These are phyloP conservation scores for Cyaniris semiargus DNA, from an alignment of 2,888 invertebrate genomes.

Conservation along the genomic window DNA sequence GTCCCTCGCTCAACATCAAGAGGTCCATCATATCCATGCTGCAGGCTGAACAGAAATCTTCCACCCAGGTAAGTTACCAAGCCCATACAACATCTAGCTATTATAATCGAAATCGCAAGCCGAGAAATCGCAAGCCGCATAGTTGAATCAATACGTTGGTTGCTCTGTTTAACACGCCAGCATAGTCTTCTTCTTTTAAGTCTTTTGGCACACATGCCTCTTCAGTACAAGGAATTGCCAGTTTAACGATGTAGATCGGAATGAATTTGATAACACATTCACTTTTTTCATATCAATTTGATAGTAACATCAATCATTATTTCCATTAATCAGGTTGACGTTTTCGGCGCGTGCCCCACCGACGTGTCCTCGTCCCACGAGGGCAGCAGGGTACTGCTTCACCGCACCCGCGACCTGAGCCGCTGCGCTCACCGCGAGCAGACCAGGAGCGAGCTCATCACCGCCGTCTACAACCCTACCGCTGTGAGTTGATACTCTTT, in stretches of 20 bases:
- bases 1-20: slow-evolving; percentile 93
- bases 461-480: slow-evolving; percentile 71
- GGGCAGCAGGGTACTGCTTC: slow-evolving; percentile 78
- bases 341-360: slow-evolving; percentile 92
- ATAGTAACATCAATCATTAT: not conserved
- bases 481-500: slow-evolving; percentile 68
- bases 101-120: too few relatives aligned
- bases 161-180: too few relatives aligned
- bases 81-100: too few relatives aligned
- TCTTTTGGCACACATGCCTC: too few relatives aligned
- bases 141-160: too few relatives aligned
- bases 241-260: too few relatives aligned
- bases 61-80: slow-evolving; percentile 59
- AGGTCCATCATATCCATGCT: slow-evolving; percentile 91
- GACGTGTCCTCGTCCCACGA: slow-evolving; percentile 81
- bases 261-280: too few relatives aligned
- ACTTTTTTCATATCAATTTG: too few relatives aligned
- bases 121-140: too few relatives aligned
- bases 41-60: slow-evolving; percentile 82
- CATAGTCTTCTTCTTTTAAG: too few relatives aligned
- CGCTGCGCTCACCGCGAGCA: slow-evolving; percentile 87
- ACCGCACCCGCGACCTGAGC: slow-evolving; percentile 86
- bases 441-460: slow-evolving; percentile 81
- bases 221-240: too few relatives aligned
- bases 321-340: slow-evolving; percentile 78